Evolutionary conservation across 2,113 vertebrate genomes (phyloP), one percentile per base, ranked within the genome.

Genomic region (Penelope pileata): DNA sequence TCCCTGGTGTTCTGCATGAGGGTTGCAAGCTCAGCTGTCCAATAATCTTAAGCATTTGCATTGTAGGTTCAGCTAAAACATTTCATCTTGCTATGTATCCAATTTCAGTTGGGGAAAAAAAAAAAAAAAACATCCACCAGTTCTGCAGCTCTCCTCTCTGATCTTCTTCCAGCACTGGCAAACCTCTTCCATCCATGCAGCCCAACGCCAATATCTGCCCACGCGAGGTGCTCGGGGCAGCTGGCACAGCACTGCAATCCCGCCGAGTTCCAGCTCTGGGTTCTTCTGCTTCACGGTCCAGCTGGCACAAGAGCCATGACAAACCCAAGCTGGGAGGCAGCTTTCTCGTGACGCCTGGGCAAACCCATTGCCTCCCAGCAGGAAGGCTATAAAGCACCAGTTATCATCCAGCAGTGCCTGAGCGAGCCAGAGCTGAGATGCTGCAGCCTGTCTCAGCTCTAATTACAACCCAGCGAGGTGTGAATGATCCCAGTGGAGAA

Each of bases 151-250:
- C 66, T 36, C 27, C 40, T 79, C 32, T 67, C 78, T 3, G 0
- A 64, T 48, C 78, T 79, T 58, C 30, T 62, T 95, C 64, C 69
- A 75, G 69, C 1, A 14, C 83, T 83, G 68, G 17, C 51, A 79
- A 36, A 0, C 1, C 32, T 12, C 48, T 48, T 90, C 62, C 27
- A 36, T 51, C 54, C 2, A 2, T 0, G 0, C 43, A 26, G 16
- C 12, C 0, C 32, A 21, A 43, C 38, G 29, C 63, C 63, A 66
- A 66, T 23, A 72, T 36, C 34, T 54, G 86, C 22, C 48, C 26
- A 6, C 5, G 10, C 47, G 29, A 11, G 3, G 2, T 5, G 30
- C 5, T 56, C 5, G 16, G 72, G 83, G 40, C 84, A 86, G 73
- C 22, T 1, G 5, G 54, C 59, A 66, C 11, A 0, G 56, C 60